A percentile compares a stretch with the other conserved stretches of the same genome.
These are phyloP conservation scores for Hydrozoanthus gracilis DNA, from an alignment of 92 coral and sea anemone species.

Conservation along the genomic window DNA sequence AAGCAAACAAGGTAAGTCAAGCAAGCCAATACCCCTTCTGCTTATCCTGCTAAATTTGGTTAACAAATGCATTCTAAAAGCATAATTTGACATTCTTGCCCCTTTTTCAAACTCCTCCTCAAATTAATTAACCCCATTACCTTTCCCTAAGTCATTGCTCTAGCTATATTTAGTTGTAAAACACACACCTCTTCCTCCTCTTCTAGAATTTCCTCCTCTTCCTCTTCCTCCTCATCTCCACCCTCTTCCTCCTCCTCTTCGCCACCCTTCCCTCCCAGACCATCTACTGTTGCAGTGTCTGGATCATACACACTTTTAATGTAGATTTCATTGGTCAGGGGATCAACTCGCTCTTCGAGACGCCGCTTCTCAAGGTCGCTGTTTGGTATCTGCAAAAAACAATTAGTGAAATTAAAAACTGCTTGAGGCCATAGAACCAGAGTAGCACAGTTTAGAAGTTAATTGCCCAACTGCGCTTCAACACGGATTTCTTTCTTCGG, in stretches of 20 bases:
- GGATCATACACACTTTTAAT: slow-evolving; percentile 88
- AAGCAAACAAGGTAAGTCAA: no score
- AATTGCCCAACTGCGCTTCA: no score
- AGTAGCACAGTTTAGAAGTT: no score
- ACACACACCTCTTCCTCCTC: slow-evolving; percentile 77
- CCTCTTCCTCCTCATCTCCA: slow-evolving; percentile 76
- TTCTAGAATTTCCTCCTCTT: slow-evolving; percentile 72
- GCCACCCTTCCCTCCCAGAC: slow-evolving; percentile 52
- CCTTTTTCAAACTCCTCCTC: background rate
- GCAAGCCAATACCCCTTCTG: no score
- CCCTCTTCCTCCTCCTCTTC: slow-evolving; percentile 76
- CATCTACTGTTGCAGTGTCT: slow-evolving; percentile 31
- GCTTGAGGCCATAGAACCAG: background rate
- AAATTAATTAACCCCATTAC: background rate
- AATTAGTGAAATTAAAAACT: background rate
- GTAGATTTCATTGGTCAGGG: slow-evolving; percentile 84
- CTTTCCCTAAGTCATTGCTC: background rate
- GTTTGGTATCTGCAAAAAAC: slow-evolving; percentile 76
- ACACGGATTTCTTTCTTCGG: no score
- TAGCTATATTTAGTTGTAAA: background rate
- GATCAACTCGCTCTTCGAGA: slow-evolving; percentile 88
- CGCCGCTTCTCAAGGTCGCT: slow-evolving; percentile 91
- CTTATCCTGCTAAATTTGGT: no score
- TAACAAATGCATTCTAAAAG: no score
- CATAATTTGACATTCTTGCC: background rate